phyloP scores from a whole-genome alignment of 2,113 vertebrate species.

The Drymodes brunneopygia region DNA sequence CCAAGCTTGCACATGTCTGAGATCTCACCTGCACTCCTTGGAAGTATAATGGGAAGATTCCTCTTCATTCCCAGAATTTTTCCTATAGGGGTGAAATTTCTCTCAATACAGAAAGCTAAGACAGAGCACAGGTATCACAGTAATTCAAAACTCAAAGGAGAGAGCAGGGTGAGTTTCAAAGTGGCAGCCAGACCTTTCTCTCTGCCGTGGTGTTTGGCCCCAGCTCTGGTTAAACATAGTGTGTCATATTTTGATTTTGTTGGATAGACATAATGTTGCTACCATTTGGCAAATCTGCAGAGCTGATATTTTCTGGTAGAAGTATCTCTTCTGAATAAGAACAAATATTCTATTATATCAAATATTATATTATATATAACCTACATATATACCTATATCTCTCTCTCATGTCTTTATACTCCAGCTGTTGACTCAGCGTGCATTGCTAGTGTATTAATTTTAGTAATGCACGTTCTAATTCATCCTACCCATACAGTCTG shows the following conservation, averaged over 20 bases:
- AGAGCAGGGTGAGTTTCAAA: background rate
- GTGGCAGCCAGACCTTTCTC: background rate
- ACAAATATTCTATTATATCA: background rate
- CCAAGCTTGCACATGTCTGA: background rate
- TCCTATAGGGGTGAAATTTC: background rate
- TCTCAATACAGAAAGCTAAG: background rate
- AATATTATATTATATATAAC: too few species aligned
- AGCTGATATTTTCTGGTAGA: background rate
- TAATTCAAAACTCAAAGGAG: background rate
- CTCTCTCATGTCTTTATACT: constrained; percentile 27
- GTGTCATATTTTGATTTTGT: background rate
- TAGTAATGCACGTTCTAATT: constrained; percentile 72
- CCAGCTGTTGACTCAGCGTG: constrained; percentile 50
- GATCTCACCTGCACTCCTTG: background rate
- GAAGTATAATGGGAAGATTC: background rate
- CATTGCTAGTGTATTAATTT: constrained; percentile 62
- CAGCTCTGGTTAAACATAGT: background rate
- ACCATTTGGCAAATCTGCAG: background rate
- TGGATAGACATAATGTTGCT: background rate
- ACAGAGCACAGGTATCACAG: background rate
- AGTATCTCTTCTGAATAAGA: background rate
- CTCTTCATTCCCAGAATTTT: background rate
- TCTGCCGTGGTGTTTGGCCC: background rate
- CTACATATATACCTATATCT: background rate
- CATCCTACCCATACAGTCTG: constrained; percentile 72